These are phyloP conservation scores for Chloebia gouldiae DNA, from an alignment of 2,113 vertebrate genomes.

Conservation along the genomic window DNA sequence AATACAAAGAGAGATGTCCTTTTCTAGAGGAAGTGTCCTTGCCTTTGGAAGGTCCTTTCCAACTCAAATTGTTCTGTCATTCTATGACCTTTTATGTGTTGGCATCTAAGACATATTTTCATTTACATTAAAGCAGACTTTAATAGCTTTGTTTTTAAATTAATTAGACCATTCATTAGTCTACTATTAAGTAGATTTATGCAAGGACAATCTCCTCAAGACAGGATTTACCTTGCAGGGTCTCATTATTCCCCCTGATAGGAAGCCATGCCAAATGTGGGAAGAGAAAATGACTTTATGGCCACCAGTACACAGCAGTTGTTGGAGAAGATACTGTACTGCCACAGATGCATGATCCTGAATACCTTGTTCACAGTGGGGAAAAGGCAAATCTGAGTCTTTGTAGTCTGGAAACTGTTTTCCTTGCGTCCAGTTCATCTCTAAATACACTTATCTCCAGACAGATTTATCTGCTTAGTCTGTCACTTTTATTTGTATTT, in stretches of 20 bases:
- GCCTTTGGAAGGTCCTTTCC: neutral
- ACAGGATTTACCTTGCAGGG: neutral
- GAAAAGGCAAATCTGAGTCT: neutral
- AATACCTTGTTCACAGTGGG: neutral
- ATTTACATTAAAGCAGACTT: neutral
- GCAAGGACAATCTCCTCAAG: neutral
- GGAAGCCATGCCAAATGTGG: neutral
- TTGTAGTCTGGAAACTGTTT: neutral
- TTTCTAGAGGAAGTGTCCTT: neutral
- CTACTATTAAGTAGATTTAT: neutral
- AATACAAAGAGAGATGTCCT: neutral
- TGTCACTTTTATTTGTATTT: neutral
- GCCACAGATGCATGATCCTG: neutral
- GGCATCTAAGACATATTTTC: neutral
- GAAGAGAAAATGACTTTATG: neutral
- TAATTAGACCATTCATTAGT: neutral
- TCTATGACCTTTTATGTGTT: neutral
- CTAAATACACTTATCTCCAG: neutral
- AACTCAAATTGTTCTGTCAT: neutral
- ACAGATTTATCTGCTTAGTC: neutral
- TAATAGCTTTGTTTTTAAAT: neutral
- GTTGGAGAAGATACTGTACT: neutral
- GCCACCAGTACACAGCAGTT: neutral
- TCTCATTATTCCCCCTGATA: neutral
- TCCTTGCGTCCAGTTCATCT: neutral